Base-by-base conservation (phyloP, 2,797 vertebrate species). In the Nyctalus aviator region DNA sequence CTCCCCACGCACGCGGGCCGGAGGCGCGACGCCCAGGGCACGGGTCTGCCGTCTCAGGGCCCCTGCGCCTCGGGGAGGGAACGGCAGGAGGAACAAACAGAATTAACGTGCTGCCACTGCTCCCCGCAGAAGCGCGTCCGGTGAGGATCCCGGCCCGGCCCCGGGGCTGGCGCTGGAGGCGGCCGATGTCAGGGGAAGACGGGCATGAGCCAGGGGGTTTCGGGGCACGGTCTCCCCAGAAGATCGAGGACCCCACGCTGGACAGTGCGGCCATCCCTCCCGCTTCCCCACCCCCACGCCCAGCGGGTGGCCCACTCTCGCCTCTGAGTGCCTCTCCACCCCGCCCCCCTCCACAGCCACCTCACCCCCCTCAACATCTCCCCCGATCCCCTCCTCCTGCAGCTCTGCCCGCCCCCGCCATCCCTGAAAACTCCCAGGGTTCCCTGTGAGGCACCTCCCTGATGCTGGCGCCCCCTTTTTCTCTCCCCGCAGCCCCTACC, bases 51-150 rank as follows among this genome's bases (percentile, higher is more conserved):
- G 91, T 93, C 75, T 91, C 64, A 59, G 64, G 50, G 66, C 96
- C 97, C 92, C 84, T 84, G 94, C 91, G 90, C 86, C 92, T 92
- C 2, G 83, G 14, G 13, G 25, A 30, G 30, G n/a, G 10, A 71
- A 12, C 32, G 41, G 76, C 50, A 90, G 55, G 84, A 95, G 86
- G 93, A 95, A 68, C 81, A 94, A 97, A 97, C 95, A 96, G 95
- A 94, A 96, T 97, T 97, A 96, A 95, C 96, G 94, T 88, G 93
- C 76, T 18, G 14, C 94, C 97, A 98, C 97, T 96, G 97, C 91
- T 97, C 85, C 69, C 84, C 37, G 68, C 78, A 93, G 94, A 93
- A 93, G 90, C n/a, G 84, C 27, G 21, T 79, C 90, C 76, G 90
- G 92, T 68, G 76, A 90, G 83, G 73, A 81, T 83, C 69, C 75